Percentiles rank a stretch among this genome's conserved stretches.
These are phyloP conservation scores for Trissolcus japonicus DNA, from an alignment of 2,888 invertebrate species.

Conservation along the genomic window DNA sequence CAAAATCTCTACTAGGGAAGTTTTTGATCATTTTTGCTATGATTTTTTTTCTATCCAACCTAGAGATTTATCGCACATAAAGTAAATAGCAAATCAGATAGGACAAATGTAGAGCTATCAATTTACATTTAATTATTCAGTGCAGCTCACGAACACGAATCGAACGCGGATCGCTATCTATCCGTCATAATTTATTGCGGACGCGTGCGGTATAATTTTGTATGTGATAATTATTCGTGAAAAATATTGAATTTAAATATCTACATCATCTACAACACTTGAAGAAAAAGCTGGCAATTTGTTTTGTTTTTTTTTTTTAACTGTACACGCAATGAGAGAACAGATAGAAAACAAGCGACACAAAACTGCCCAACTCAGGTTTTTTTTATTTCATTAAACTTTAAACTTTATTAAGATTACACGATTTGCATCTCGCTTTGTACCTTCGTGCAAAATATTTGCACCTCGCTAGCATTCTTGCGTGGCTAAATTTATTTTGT, in stretches of 20 bases:
- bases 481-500: constrained; percentile 12
- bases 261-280: too few relatives aligned
- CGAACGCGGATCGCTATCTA: constrained; percentile 26
- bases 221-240: constrained; percentile 29
- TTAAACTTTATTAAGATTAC: constrained; percentile 28
- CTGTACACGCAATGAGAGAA: constrained; percentile 15
- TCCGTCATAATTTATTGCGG: constrained; percentile 36
- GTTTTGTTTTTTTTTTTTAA: too few relatives aligned
- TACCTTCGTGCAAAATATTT: constrained; percentile 4
- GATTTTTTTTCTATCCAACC: constrained; percentile 3
- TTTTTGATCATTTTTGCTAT: too few relatives aligned
- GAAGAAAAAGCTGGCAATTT: too few relatives aligned
- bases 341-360: background rate
- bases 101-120: constrained; percentile 35
- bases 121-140: constrained; percentile 50
- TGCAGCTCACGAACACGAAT: constrained; percentile 24
- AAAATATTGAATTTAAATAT: constrained; percentile 29
- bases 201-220: constrained; percentile 24
- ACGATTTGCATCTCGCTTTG: constrained; percentile 21
- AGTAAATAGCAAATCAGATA: constrained; percentile 33
- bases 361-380: background rate
- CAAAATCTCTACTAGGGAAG: background rate
- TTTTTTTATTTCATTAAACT: constrained; percentile 15
- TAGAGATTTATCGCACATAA: constrained; percentile 19
- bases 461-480: background rate